Percentiles rank a stretch among this genome's conserved stretches.
Evolutionary conservation across 2,113 vertebrate species (phyloP).

Genomic region (Eubucco bourcierii): DNA sequence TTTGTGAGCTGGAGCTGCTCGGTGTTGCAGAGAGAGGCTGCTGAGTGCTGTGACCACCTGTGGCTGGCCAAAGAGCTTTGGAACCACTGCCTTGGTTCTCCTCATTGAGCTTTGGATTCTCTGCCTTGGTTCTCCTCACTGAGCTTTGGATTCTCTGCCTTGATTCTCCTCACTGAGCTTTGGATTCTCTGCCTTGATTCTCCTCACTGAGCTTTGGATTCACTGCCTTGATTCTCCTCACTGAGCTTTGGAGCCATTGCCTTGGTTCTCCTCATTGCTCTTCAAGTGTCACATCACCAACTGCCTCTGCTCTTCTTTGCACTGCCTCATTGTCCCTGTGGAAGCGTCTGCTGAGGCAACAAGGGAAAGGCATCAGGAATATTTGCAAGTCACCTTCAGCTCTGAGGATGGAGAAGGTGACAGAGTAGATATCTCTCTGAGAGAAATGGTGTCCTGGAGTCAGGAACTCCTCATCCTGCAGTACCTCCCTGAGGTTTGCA

Average conservation of each 20-base stretch:
- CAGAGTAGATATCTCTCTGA: background rate
- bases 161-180: too few species aligned
- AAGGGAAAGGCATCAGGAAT: background rate
- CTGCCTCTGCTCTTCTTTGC: background rate
- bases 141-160: too few species aligned
- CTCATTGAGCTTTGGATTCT: too few species aligned
- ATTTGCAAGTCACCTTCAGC: background rate
- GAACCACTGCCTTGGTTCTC: too few species aligned
- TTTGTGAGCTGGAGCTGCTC: background rate
- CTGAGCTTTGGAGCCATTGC: background rate
- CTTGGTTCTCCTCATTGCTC: rapidly evolving
- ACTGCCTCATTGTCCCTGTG: background rate
- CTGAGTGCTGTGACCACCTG: background rate
- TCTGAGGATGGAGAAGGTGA: background rate
- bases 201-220: too few species aligned
- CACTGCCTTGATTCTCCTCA: too few species aligned
- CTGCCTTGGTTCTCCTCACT: too few species aligned
- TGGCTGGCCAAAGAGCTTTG: background rate
- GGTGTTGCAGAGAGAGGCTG: background rate
- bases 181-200: too few species aligned
- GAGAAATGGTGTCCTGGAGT: background rate
- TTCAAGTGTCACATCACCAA: background rate
- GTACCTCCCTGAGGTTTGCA: background rate
- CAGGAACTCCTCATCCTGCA: background rate
- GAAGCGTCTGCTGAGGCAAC: background rate